phyloP scores from a whole-genome alignment of 1,140 invertebrate species.

The Euschistus heros region DNA sequence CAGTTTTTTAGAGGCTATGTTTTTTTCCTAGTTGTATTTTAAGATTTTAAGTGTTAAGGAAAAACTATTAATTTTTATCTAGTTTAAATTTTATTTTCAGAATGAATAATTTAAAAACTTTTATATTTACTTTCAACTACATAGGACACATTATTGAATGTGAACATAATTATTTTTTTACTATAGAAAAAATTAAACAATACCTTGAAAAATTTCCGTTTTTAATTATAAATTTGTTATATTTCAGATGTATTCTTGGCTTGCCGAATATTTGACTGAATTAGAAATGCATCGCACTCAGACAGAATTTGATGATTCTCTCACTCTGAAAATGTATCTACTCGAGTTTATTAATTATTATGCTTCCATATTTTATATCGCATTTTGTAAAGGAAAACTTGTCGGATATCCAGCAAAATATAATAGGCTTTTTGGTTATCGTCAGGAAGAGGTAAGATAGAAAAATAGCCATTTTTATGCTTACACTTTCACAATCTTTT shows the following conservation, averaged over 20 bases:
- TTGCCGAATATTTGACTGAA: constrained; percentile 88
- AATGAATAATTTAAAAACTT: too few species aligned
- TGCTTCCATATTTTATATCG: constrained; percentile 96
- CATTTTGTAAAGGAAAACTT: constrained; percentile 92
- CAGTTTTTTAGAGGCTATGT: neutral
- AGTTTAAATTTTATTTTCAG: too few species aligned
- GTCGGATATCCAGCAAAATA: constrained; percentile 71
- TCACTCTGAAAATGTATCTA: constrained; percentile 94
- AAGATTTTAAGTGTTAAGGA: neutral
- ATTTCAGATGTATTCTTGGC: constrained; percentile 67
- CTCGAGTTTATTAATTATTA: constrained; percentile 99
- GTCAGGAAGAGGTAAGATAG: constrained; percentile 77
- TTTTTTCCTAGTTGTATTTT: neutral
- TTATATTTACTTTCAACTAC: too few species aligned
- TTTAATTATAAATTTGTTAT: neutral
- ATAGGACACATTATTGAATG: too few species aligned
- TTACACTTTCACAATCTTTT: too few species aligned
- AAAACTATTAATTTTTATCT: too few species aligned
- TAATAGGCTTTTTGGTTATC: constrained; percentile 57
- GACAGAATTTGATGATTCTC: constrained; percentile 93
- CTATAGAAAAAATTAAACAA: neutral
- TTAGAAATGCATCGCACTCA: constrained; percentile 89
- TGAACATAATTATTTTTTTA: neutral
- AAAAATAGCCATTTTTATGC: too few species aligned
- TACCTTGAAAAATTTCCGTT: neutral